A percentile compares a stretch with the other conserved stretches of the same genome.
Evolutionary conservation across 2,888 invertebrate genomes (phyloP).

Genomic region (Torymus auratus): DNA sequence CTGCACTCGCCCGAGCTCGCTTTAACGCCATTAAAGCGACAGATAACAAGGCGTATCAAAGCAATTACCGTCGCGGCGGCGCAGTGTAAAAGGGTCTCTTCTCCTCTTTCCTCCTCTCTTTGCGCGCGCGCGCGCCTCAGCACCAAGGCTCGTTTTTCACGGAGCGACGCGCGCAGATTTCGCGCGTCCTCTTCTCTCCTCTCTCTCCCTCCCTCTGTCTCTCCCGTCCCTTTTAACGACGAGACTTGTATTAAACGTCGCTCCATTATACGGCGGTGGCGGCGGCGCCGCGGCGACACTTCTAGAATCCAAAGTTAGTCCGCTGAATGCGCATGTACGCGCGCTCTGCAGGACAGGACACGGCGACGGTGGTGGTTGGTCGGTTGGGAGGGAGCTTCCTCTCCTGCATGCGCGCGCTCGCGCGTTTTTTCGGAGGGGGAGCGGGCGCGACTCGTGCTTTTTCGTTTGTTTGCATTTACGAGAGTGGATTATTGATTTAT

Average conservation of each 20-base stretch:
- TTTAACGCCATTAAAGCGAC: background rate
- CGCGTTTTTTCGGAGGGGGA: conserved; percentile 16
- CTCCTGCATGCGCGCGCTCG: conserved; percentile 11
- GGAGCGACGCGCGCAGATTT: conserved; percentile 52
- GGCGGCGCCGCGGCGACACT: conserved; percentile 37
- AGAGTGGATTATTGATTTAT: conserved; percentile 56
- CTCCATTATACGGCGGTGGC: too few species aligned
- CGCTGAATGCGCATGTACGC: conserved; percentile 11
- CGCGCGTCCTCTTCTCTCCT: conserved; percentile 8
- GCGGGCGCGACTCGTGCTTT: conserved; percentile 24
- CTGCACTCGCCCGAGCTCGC: too few species aligned
- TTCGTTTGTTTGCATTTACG: conserved; percentile 55
- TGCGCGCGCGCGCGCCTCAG: too few species aligned
- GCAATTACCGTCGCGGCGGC: background rate
- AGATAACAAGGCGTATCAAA: background rate
- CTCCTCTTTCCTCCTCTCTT: too few species aligned
- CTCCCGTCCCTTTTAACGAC: conserved; percentile 28
- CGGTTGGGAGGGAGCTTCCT: too few species aligned
- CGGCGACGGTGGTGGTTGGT: too few species aligned
- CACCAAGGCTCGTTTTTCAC: conserved; percentile 50
- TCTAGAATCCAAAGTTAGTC: conserved; percentile 38
- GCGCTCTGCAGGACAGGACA: background rate
- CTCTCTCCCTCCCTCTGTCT: too few species aligned
- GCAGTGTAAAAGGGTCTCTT: conserved; percentile 46
- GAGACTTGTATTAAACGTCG: background rate